These are phyloP conservation scores for Erythrocebus patas DNA, from an alignment of 2,113 vertebrate genomes.

Conservation along the genomic window DNA sequence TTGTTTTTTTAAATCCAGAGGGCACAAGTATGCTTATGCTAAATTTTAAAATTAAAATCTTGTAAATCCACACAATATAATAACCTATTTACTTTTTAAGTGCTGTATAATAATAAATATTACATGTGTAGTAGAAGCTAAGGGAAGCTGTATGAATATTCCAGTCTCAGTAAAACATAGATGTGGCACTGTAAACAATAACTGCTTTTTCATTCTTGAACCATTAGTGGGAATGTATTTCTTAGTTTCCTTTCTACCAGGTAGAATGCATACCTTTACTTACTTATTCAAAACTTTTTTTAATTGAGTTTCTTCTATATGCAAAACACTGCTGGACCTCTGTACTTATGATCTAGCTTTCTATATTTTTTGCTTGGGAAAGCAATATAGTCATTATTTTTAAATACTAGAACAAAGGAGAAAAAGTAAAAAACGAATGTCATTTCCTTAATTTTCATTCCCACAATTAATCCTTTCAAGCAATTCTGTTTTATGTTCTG, in stretches of 20 bases:
- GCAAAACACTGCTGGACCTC: not conserved
- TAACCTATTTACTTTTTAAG: constrained; percentile 14
- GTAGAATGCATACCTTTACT: not conserved
- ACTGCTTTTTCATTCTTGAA: not conserved
- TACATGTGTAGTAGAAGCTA: not conserved
- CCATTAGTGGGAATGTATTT: not conserved
- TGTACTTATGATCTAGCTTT: not conserved
- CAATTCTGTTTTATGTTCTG: not conserved
- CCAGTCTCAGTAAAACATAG: not conserved
- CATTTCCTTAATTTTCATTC: not conserved
- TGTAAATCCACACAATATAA: not conserved
- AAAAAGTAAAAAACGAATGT: not conserved
- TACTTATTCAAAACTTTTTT: not conserved
- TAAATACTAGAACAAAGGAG: not conserved
- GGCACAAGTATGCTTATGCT: not conserved
- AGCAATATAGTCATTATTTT: constrained; percentile 12
- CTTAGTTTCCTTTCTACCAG: constrained; percentile 7
- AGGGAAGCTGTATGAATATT: constrained; percentile 10
- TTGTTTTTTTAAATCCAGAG: constrained; percentile 28
- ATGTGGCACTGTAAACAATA: not conserved
- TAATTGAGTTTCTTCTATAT: not conserved
- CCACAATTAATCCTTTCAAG: constrained; percentile 22
- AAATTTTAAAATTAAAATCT: constrained; percentile 29
- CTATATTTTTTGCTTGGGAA: constrained; percentile 35
- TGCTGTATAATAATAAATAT: not conserved